Conservation (phyloP, 2,888 invertebrate genomes). For the Hermaeophaga mercurialis region DNA sequence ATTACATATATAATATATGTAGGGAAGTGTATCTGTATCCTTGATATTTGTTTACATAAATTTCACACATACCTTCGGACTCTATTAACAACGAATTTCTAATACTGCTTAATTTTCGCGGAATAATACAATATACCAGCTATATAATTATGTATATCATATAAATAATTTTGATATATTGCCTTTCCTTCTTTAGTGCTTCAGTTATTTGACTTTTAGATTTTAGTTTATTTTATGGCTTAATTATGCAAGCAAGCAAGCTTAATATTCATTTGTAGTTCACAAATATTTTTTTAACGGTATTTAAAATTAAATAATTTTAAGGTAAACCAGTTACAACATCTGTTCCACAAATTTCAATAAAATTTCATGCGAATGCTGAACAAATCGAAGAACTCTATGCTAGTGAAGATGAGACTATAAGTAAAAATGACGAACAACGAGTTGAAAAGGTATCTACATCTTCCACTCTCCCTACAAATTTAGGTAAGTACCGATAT, state of each 20-base stretch:
- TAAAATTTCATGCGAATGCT: constrained; percentile 78
- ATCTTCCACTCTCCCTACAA: constrained; percentile 26
- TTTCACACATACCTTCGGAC: no score
- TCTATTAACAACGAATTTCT: no score
- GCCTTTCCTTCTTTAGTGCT: no score
- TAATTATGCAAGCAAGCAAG: not conserved
- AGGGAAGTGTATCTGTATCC: no score
- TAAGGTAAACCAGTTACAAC: constrained; percentile 57
- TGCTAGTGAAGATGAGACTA: constrained; percentile 63
- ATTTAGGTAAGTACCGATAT: constrained; percentile 22
- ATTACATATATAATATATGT: no score
- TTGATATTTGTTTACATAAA: no score
- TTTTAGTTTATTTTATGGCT: no score
- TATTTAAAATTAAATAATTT: constrained; percentile 20
- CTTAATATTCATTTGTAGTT: not conserved
- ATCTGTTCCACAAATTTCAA: constrained; percentile 62
- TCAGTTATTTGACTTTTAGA: no score
- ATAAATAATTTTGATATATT: no score
- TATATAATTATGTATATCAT: no score
- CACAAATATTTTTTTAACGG: not conserved
- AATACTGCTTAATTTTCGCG: no score
- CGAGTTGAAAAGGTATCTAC: constrained; percentile 26
- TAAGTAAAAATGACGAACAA: constrained; percentile 26
- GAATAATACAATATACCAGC: no score
- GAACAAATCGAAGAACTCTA: constrained; percentile 75